phyloP scores from a whole-genome alignment of 2,888 invertebrate species.

The Agriopis marginaria region DNA sequence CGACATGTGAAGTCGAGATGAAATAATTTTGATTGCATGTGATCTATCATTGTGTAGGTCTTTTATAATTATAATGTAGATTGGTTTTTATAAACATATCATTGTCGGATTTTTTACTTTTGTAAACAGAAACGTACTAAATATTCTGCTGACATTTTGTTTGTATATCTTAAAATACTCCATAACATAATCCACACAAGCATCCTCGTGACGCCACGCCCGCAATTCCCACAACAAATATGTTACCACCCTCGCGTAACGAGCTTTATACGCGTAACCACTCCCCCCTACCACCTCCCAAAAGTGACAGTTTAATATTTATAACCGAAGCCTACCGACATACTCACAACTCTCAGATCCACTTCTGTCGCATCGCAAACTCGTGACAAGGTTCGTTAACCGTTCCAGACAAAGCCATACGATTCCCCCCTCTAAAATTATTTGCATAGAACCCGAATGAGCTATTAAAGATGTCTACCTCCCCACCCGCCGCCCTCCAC shows the following conservation, averaged over 20 bases:
- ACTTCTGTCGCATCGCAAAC: conserved; percentile 80
- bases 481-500: conserved; percentile 62
- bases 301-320: conserved; percentile 78
- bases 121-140: no score
- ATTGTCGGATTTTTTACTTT: no score
- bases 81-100: no score
- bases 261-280: conserved; percentile 75
- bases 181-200: conserved; percentile 4
- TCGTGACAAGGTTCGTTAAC: conserved; percentile 83
- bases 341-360: conserved; percentile 61
- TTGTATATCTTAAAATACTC: not conserved
- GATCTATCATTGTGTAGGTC: no score
- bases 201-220: conserved; percentile 52
- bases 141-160: not conserved
- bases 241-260: conserved; percentile 57
- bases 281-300: conserved; percentile 54
- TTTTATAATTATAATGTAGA: no score
- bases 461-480: conserved; percentile 85
- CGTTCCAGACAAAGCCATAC: conserved; percentile 84
- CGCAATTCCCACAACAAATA: conserved; percentile 56
- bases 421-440: conserved; percentile 81
- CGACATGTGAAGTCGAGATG: no score
- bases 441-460: conserved; percentile 86
- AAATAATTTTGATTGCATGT: no score
- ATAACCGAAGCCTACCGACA: conserved; percentile 79